Evolutionary conservation across 1,140 invertebrate genomes (phyloP).

Genomic region (Orius insidiosus): DNA sequence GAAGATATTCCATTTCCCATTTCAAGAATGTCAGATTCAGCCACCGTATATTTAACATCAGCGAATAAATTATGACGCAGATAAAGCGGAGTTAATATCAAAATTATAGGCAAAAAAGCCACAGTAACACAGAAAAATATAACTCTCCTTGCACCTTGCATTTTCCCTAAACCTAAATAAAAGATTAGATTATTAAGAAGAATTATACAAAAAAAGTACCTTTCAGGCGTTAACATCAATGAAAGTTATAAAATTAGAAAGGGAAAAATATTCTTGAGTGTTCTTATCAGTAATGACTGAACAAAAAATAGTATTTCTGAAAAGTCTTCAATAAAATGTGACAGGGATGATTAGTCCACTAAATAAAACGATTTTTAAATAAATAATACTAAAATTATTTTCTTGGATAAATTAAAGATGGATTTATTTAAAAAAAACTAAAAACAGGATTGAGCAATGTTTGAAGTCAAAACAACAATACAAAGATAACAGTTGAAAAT

Average conservation of each 20-base stretch:
- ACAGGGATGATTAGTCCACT: too few species aligned
- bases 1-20: conserved; percentile 58
- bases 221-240: too few species aligned
- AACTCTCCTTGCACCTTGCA: conserved; percentile 56
- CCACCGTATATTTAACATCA: conserved; percentile 52
- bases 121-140: conserved; percentile 54
- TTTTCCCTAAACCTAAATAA: conserved; percentile 40
- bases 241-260: too few species aligned
- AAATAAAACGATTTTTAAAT: too few species aligned
- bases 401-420: too few species aligned
- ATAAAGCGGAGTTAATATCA: conserved; percentile 56
- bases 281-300: background rate
- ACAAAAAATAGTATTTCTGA: background rate
- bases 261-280: background rate
- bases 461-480: too few species aligned
- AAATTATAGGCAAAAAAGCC: conserved; percentile 45
- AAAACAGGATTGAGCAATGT: too few species aligned
- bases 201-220: conserved; percentile 3
- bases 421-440: too few species aligned
- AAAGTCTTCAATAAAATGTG: background rate
- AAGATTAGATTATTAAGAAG: too few species aligned
- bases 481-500: too few species aligned
- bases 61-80: conserved; percentile 51
- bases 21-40: conserved; percentile 64
- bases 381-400: too few species aligned